These are phyloP conservation scores for Paramuricea clavata DNA, from an alignment of 92 coral and sea anemone genomes.

Conservation along the genomic window DNA sequence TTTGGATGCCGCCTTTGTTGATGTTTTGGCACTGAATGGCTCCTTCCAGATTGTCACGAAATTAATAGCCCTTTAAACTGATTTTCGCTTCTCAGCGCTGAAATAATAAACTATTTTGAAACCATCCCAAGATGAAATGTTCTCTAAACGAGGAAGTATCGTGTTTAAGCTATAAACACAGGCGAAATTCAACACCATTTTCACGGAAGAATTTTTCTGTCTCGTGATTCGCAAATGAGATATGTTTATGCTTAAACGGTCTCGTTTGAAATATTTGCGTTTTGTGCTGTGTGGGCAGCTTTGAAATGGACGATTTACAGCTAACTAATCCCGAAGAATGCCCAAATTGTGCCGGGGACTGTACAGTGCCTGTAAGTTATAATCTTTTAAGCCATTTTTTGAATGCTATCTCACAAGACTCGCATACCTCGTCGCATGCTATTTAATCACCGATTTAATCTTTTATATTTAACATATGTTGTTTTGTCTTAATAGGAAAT, in stretches of 20 bases:
- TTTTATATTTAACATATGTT: background rate
- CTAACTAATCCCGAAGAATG: constrained; percentile 19
- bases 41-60: background rate
- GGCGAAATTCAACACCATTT: constrained; percentile 5
- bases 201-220: background rate
- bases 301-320: constrained; percentile 6
- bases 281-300: background rate
- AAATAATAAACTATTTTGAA: background rate
- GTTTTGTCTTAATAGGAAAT: too few relatives aligned
- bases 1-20: constrained; percentile 5
- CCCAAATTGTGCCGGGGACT: constrained; percentile 47
- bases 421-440: too few relatives aligned
- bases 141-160: background rate
- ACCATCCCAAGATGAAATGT: background rate
- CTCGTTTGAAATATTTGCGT: background rate
- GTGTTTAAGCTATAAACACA: background rate
- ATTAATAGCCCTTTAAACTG: background rate
- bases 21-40: background rate
- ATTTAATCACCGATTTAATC: too few relatives aligned
- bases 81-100: background rate
- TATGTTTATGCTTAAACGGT: background rate
- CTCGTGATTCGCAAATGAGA: background rate
- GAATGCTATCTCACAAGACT: background rate
- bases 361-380: constrained; percentile 26
- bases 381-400: background rate